Evolutionary conservation across 2,888 invertebrate species (phyloP).

Genomic region (Andrena camellia): DNA sequence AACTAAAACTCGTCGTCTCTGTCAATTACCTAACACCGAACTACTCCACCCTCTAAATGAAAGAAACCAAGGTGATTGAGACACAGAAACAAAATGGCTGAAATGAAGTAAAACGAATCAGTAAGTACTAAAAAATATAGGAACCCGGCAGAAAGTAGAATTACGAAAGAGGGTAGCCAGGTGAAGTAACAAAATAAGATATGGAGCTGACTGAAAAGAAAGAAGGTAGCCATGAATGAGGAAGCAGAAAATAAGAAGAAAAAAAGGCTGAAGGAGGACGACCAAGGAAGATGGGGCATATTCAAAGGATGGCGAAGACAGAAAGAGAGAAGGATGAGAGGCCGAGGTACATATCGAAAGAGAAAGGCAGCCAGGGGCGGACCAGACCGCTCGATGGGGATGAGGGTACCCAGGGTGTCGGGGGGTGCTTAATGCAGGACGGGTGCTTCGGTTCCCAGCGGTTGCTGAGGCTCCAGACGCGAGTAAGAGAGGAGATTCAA

Average conservation of each 20-base stretch:
- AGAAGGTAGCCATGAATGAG: constrained; percentile 17
- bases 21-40: no score
- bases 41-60: no score
- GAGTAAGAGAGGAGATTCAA: constrained; percentile 85
- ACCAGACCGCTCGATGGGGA: constrained; percentile 75
- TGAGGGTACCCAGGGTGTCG: constrained; percentile 82
- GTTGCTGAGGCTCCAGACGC: constrained; percentile 83
- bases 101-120: no score
- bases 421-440: constrained; percentile 85
- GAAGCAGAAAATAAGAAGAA: constrained; percentile 4
- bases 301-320: constrained; percentile 53
- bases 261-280: neutral
- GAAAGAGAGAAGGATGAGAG: constrained; percentile 48
- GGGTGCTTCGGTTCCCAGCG: constrained; percentile 84
- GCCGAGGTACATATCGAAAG: constrained; percentile 56
- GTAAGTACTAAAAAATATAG: neutral
- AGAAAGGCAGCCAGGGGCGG: constrained; percentile 58
- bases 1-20: no score
- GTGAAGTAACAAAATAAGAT: constrained; percentile 1
- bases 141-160: neutral
- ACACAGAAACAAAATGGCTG: no score
- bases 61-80: no score
- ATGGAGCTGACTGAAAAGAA: constrained; percentile 22
- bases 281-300: constrained; percentile 28
- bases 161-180: neutral